Base-by-base conservation (phyloP, 2,113 vertebrate genomes). In the Guaruba guarouba region DNA sequence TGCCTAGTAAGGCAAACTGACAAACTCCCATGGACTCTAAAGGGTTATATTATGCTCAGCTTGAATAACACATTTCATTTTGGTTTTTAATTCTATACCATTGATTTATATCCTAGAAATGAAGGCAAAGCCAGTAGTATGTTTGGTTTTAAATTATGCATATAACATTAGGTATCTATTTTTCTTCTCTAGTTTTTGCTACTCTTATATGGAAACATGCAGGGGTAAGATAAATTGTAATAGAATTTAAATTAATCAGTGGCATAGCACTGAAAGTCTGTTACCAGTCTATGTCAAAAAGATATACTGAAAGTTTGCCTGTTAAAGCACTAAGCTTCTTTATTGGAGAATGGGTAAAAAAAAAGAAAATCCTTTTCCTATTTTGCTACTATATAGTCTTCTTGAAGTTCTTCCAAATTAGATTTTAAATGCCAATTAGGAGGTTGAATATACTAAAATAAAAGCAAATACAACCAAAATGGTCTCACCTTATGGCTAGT, bases 361-460 rank as follows among this genome's bases (percentile, higher is more conserved):
- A 63, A 66, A 96, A 51, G 41, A 95, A 97, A 97, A 92, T 88
- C 80, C 84, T 98, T 97, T 98, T 96, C 97, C 96, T 96, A 96
- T 98, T 97, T 98, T 98, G 92, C 95, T 74, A 63, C 97, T 98
- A 98, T 98, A 98, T 98, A 98, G 98, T 98, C 98, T 98, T 99
- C 98, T 99, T 99, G 99, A 99, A 99, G 99, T 99, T 99, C 98
- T 98, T 99, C 98, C 98, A 99, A 99, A 99, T 99, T 99, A 98
- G 98, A 98, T 99, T 99, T 99, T 99, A 99, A 99, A 99, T 99
- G 99, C 99, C 99, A 99, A 99, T 99, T 99, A 99, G 99, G 99
- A 99, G 99, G 99, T 99, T 99, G 99, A 99, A 99, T 99, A 98
- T 99, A 99, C 98, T 99, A 98, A 99, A 99, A 99, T 99, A 98